Evolutionary conservation across 2,797 vertebrate species (phyloP).

Genomic region (Peromyscus melanophrys): DNA sequence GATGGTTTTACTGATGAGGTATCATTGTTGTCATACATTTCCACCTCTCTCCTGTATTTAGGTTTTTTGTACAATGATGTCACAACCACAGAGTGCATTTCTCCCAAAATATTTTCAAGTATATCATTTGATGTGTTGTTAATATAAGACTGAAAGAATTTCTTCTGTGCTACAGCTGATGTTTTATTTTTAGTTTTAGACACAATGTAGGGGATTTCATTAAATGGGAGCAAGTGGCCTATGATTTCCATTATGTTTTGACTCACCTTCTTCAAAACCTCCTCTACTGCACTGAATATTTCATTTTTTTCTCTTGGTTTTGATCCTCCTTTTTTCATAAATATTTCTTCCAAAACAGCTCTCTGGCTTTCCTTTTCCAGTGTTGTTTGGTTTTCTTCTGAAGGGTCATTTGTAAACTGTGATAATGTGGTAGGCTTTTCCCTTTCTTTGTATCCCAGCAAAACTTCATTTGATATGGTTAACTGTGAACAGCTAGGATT

Average conservation of each 20-base stretch:
- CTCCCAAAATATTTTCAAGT: constrained; percentile 73
- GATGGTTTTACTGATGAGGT: neutral
- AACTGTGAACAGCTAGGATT: constrained; percentile 20
- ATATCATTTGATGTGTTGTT: constrained; percentile 69
- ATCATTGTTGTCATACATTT: neutral
- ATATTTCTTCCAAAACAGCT: constrained; percentile 82
- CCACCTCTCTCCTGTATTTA: neutral
- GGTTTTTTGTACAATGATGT: constrained; percentile 50
- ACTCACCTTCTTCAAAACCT: constrained; percentile 62
- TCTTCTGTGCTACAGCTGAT: neutral
- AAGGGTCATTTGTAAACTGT: neutral
- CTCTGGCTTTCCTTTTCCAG: constrained; percentile 73
- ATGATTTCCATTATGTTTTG: constrained; percentile 54
- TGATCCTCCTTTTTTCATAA: constrained; percentile 69
- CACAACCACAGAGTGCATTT: constrained; percentile 73
- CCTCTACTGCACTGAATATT: constrained; percentile 62
- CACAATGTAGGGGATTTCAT: neutral
- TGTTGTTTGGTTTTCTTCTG: constrained; percentile 24
- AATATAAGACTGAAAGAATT: constrained; percentile 4
- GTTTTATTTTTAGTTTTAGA: constrained; percentile 66
- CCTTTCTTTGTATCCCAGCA: neutral
- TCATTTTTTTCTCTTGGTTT: constrained; percentile 61
- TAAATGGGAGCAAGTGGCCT: constrained; percentile 51
- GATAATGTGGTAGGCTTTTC: neutral
- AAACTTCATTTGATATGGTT: constrained; percentile 25